phyloP scores from a whole-genome alignment of 1,140 invertebrate genomes.

The Cydia strobilella region DNA sequence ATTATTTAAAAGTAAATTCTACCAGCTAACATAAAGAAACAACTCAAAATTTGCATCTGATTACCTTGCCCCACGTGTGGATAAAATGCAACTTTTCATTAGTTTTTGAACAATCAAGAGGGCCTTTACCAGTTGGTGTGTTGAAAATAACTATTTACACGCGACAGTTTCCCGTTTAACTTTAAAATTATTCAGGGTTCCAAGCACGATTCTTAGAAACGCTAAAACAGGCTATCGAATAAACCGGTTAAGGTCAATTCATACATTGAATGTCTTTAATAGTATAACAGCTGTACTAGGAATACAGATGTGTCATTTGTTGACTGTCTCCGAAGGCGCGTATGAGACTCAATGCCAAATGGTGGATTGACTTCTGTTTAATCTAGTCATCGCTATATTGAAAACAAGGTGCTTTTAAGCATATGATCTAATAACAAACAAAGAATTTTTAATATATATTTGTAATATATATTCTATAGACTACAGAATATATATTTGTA shows the following conservation, averaged over 20 bases:
- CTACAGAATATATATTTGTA: too few species aligned
- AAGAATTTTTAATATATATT: too few species aligned
- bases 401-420: neutral
- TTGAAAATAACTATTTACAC: too few species aligned
- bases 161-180: neutral
- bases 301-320: conserved; percentile 16
- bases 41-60: too few species aligned
- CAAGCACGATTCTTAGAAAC: neutral
- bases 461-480: too few species aligned
- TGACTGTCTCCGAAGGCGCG: neutral
- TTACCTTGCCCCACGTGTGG: too few species aligned
- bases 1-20: too few species aligned
- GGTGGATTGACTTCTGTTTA: conserved; percentile 12
- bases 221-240: neutral
- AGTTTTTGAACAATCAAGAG: too few species aligned
- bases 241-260: conserved; percentile 7
- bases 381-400: conserved; percentile 7
- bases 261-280: neutral
- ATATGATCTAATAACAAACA: too few species aligned
- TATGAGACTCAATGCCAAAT: conserved; percentile 5
- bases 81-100: too few species aligned
- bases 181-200: neutral
- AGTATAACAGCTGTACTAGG: neutral
- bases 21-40: too few species aligned
- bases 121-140: too few species aligned